A percentile compares a stretch with the other conserved stretches of the same genome.
Conservation (phyloP, 64 coral and sea anemone genomes). For the Acropora tenuis region DNA sequence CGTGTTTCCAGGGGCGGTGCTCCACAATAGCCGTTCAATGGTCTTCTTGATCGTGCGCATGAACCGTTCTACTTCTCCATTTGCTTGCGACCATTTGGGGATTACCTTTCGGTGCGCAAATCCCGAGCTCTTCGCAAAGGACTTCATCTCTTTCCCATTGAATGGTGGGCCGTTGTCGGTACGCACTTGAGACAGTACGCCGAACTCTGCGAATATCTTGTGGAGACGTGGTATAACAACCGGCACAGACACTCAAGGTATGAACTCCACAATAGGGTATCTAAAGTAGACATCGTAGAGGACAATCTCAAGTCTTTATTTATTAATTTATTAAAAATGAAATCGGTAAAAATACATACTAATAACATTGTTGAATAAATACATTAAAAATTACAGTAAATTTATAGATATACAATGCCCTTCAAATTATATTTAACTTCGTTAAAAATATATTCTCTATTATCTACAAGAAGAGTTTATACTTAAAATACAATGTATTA, state of each 20-base stretch:
- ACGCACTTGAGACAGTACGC: slow-evolving; percentile 31
- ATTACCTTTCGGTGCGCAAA: too few species aligned
- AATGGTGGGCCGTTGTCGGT: slow-evolving; percentile 67
- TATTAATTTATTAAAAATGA: too few species aligned
- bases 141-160: slow-evolving; percentile 48
- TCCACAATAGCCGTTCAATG: slow-evolving; percentile 66
- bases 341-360: too few species aligned
- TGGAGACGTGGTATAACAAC: slow-evolving; percentile 35
- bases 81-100: slow-evolving; percentile 24
- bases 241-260: slow-evolving; percentile 23
- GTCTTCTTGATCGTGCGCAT: slow-evolving; percentile 5
- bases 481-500: too few species aligned
- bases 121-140: too few species aligned
- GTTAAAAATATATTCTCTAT: too few species aligned
- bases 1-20: slow-evolving; percentile 56
- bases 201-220: slow-evolving; percentile 58
- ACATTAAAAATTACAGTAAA: too few species aligned
- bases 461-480: too few species aligned
- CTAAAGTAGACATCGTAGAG: slow-evolving; percentile 55
- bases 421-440: too few species aligned
- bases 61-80: slow-evolving; percentile 38
- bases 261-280: slow-evolving; percentile 49
- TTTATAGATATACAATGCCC: too few species aligned
- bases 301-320: too few species aligned
- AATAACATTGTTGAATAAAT: too few species aligned